Evolutionary conservation across 2,113 vertebrate species (phyloP).

Genomic region (Aptenodytes patagonicus): DNA sequence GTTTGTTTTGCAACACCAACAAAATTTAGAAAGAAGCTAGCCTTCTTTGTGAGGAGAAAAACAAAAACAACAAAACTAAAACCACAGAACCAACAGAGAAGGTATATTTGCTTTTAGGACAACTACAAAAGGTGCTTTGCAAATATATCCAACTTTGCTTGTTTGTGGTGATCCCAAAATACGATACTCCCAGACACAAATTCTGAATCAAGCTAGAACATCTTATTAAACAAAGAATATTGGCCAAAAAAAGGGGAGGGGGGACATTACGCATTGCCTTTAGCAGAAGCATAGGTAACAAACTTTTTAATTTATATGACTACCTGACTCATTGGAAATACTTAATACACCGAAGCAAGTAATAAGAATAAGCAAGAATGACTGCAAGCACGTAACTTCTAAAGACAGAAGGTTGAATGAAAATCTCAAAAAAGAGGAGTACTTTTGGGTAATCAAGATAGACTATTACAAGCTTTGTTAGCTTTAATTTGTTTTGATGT

Average conservation of each 20-base stretch:
- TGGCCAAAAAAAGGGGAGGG: fast-evolving
- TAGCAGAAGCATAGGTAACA: neutral
- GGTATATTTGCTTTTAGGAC: neutral
- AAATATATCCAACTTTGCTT: neutral
- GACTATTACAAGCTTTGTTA: neutral
- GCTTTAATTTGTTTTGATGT: neutral
- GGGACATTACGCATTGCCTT: neutral
- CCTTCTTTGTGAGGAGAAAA: neutral
- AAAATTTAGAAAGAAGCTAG: neutral
- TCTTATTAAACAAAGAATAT: neutral
- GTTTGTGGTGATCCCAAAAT: neutral
- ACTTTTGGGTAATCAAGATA: neutral
- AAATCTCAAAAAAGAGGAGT: neutral
- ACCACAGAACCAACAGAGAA: neutral
- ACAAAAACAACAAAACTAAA: neutral
- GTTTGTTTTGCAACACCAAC: neutral
- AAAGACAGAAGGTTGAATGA: neutral
- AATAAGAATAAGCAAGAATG: neutral
- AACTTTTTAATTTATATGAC: neutral
- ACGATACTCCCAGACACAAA: neutral
- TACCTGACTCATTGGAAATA: neutral
- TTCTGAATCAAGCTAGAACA: neutral
- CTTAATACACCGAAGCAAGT: neutral
- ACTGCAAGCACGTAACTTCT: neutral
- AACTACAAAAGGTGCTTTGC: neutral